These are phyloP conservation scores for Oceanodroma tethys DNA, from an alignment of 2,113 vertebrate species.

Conservation along the genomic window DNA sequence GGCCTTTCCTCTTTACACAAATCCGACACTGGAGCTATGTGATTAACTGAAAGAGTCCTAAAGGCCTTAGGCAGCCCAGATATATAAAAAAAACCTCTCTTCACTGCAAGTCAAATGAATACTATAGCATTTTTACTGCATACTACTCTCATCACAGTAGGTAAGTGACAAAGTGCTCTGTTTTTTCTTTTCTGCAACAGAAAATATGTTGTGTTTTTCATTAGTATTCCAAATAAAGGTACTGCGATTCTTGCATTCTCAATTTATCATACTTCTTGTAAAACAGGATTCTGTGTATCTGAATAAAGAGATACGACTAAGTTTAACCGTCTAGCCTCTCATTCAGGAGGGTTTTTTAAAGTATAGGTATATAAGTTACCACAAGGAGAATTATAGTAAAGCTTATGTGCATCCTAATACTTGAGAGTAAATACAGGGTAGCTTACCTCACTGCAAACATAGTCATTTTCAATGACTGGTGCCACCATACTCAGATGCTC, in stretches of 20 bases:
- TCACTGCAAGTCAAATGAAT: background rate
- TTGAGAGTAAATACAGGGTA: background rate
- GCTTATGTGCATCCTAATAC: background rate
- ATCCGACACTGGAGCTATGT: background rate
- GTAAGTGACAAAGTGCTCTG: background rate
- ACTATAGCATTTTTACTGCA: background rate
- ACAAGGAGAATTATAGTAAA: background rate
- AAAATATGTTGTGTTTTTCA: background rate
- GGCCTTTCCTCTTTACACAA: background rate
- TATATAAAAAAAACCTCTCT: background rate
- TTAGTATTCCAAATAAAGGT: background rate
- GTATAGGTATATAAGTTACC: background rate
- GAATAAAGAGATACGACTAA: background rate
- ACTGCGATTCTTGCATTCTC: fast-evolving
- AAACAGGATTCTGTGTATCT: background rate
- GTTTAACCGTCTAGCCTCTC: background rate
- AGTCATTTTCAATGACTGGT: background rate
- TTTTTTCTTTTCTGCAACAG: background rate
- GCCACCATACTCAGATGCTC: background rate
- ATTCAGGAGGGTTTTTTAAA: background rate
- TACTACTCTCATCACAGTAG: background rate
- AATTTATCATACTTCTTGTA: background rate
- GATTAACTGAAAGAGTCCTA: background rate
- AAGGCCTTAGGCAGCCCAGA: background rate
- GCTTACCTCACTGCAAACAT: background rate